Conservation (phyloP, 2,113 vertebrate species). For the Macquaria ambigua region DNA sequence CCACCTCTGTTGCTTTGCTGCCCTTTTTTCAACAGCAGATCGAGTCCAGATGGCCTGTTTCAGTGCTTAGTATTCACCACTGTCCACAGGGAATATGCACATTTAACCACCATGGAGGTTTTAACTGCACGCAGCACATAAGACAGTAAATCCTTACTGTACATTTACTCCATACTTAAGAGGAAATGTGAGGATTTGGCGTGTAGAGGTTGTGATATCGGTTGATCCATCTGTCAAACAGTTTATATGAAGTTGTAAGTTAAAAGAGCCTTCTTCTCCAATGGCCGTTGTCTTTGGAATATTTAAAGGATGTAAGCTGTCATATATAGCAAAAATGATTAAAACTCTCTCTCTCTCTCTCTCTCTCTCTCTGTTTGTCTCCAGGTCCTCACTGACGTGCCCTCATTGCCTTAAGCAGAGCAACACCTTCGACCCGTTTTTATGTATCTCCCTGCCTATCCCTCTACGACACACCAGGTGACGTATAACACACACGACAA, state of each 20-base stretch:
- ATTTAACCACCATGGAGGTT: slow-evolving; percentile 17
- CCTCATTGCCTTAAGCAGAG: slow-evolving; percentile 97
- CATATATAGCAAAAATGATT: not conserved
- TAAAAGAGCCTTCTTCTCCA: not conserved
- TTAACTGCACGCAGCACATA: not conserved
- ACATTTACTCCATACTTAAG: not conserved
- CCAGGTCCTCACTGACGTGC: slow-evolving; percentile 95
- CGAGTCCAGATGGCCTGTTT: slow-evolving; percentile 45
- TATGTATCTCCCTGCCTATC: slow-evolving; percentile 95
- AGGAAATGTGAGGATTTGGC: slow-evolving; percentile 4
- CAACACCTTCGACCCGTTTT: slow-evolving; percentile 97
- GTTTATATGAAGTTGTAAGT: not conserved
- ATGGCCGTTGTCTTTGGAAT: not conserved
- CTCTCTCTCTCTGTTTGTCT: slow-evolving; percentile 26
- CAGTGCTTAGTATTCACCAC: slow-evolving; percentile 18
- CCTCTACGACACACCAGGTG: slow-evolving; percentile 95
- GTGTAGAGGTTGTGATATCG: not conserved
- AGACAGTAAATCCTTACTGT: not conserved
- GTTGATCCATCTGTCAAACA: slow-evolving; percentile 6
- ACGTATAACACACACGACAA: slow-evolving; percentile 37
- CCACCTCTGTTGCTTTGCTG: slow-evolving; percentile 27
- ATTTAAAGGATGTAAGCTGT: not conserved
- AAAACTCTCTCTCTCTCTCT: not conserved
- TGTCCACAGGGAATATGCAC: slow-evolving; percentile 12
- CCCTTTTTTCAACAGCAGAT: slow-evolving; percentile 16